These are phyloP conservation scores for Furcifer pardalis DNA, from an alignment of 2,797 vertebrate species.

Conservation along the genomic window DNA sequence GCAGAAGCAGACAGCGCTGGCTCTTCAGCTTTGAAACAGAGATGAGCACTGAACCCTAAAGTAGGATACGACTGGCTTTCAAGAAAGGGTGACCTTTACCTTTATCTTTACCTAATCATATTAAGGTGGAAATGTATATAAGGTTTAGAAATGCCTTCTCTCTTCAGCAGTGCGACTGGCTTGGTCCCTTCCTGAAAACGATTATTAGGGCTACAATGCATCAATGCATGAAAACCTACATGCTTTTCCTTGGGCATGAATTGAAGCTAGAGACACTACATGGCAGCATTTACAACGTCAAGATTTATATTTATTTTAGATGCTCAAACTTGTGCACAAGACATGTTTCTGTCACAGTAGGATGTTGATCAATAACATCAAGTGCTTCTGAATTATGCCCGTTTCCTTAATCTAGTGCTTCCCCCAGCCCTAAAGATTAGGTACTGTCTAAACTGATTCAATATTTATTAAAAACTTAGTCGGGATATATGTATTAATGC, in stretches of 20 bases:
- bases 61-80: too few relatives aligned
- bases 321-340: slow-evolving; percentile 47
- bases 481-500: slow-evolving; percentile 80
- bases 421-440: slow-evolving; percentile 69
- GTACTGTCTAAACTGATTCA: slow-evolving; percentile 78
- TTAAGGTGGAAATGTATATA: too few relatives aligned
- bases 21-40: too few relatives aligned
- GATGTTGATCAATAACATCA: slow-evolving; percentile 61
- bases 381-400: slow-evolving; percentile 51
- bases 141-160: neutral
- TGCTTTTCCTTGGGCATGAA: neutral
- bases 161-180: neutral
- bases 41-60: too few relatives aligned
- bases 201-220: neutral
- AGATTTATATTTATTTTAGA: neutral
- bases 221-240: neutral
- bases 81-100: too few relatives aligned
- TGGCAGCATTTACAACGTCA: neutral
- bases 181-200: neutral
- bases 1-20: too few relatives aligned
- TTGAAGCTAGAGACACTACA: neutral
- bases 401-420: slow-evolving; percentile 32
- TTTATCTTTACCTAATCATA: too few relatives aligned
- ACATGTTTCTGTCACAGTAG: slow-evolving; percentile 58
- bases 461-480: slow-evolving; percentile 83